These are phyloP conservation scores for Lordiphosa clarofinis DNA, from an alignment of 1,140 invertebrate genomes.

Conservation along the genomic window DNA sequence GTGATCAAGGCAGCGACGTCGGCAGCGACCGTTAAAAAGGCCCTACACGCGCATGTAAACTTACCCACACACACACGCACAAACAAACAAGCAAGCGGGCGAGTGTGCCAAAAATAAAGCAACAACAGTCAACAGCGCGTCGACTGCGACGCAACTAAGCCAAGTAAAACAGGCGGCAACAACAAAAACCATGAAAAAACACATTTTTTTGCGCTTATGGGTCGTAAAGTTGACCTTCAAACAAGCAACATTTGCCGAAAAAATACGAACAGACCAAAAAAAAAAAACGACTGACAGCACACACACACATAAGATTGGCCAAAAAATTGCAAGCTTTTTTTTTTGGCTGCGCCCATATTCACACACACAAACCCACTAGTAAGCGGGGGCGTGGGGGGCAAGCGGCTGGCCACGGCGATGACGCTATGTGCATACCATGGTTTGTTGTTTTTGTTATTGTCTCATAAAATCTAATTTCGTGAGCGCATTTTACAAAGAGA, in stretches of 20 bases:
- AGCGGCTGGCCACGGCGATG: conserved; percentile 43
- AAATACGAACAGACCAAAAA: conserved; percentile 52
- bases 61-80: conserved; percentile 46
- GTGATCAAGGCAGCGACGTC: conserved; percentile 63
- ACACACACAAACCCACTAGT: conserved; percentile 7
- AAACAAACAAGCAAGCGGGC: conserved; percentile 46
- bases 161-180: conserved; percentile 64
- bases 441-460: conserved; percentile 52
- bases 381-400: conserved; percentile 1
- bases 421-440: conserved; percentile 67
- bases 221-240: conserved; percentile 80
- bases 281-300: conserved; percentile 36
- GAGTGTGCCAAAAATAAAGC: conserved; percentile 73
- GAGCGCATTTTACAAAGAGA: conserved; percentile 67
- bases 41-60: conserved; percentile 77
- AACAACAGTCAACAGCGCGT: conserved; percentile 40
- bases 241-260: conserved; percentile 70
- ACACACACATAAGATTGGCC: conserved; percentile 54
- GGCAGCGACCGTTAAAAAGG: conserved; percentile 67
- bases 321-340: conserved; percentile 74
- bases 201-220: conserved; percentile 71
- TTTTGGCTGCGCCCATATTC: conserved; percentile 76
- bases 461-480: conserved; percentile 73
- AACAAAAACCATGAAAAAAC: conserved; percentile 42
- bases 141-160: conserved; percentile 66